These are phyloP conservation scores for Telmatochromis brichardi DNA, from an alignment of 2,113 vertebrate species.

Conservation along the genomic window DNA sequence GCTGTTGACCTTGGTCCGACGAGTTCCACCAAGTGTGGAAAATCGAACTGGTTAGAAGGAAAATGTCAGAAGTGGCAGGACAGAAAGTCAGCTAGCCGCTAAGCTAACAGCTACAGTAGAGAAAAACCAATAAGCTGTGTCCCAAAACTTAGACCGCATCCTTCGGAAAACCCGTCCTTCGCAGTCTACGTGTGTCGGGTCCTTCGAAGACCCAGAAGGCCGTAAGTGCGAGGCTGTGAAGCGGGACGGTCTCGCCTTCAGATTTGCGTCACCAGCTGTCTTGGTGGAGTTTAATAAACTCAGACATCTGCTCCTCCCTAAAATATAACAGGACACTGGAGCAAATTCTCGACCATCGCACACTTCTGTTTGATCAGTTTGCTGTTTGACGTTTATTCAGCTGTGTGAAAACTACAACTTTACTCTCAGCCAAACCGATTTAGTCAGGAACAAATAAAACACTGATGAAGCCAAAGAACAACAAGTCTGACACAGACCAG, in stretches of 20 bases:
- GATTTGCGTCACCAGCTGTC: not conserved
- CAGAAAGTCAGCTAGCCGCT: rapidly evolving
- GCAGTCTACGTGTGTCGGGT: rapidly evolving
- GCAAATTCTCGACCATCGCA: not conserved
- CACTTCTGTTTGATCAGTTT: not conserved
- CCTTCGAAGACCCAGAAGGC: not conserved
- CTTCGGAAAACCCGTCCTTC: rapidly evolving
- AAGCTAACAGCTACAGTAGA: not conserved
- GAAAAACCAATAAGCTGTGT: rapidly evolving
- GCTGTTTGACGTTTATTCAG: not conserved
- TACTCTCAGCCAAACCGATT: not conserved
- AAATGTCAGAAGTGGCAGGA: not conserved
- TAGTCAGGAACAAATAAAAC: not conserved
- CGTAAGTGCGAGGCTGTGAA: rapidly evolving
- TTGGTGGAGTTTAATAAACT: not conserved
- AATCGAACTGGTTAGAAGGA: not conserved
- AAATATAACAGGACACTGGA: not conserved
- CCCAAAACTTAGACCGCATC: rapidly evolving
- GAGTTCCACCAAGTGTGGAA: not conserved
- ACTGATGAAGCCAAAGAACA: not conserved
- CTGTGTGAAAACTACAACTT: rapidly evolving
- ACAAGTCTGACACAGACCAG: not conserved
- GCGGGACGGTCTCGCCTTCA: rapidly evolving
- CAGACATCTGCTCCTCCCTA: not conserved
- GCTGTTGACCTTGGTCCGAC: not conserved